A percentile compares a stretch with the other conserved stretches of the same genome.
Conservation (phyloP, 30 jellyfish, hydroid and myxozoan genomes). For the Hydractinia symbiolongicarpus region DNA sequence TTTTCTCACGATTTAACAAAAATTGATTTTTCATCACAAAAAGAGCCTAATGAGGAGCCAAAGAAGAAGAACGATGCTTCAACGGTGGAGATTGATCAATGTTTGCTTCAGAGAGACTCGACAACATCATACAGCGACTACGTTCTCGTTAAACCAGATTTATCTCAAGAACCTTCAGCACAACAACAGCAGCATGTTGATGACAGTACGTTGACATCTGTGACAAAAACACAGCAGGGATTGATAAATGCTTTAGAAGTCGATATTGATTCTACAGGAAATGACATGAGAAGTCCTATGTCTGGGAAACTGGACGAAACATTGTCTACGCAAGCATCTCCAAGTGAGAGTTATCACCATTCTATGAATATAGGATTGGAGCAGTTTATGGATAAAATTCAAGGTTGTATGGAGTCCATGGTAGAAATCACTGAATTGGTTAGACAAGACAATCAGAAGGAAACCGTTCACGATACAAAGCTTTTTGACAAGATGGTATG, state of each 20-base stretch:
- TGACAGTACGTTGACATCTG: background rate
- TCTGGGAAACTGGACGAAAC: background rate
- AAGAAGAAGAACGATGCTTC: background rate
- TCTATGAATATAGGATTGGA: slow-evolving; percentile 53
- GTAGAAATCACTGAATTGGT: slow-evolving; percentile 34
- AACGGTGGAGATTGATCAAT: background rate
- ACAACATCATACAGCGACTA: slow-evolving; percentile 22
- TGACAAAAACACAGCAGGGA: background rate
- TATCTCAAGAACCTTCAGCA: background rate
- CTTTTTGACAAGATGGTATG: slow-evolving; percentile 1
- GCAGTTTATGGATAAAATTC: slow-evolving; percentile 47
- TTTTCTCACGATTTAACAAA: background rate
- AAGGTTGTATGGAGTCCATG: slow-evolving; percentile 69
- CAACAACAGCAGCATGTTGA: background rate
- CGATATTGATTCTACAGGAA: background rate
- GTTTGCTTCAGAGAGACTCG: background rate
- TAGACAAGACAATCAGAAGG: background rate
- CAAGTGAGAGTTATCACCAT: background rate
- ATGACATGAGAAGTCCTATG: background rate
- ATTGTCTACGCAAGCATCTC: background rate
- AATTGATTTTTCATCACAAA: background rate
- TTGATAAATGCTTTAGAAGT: background rate
- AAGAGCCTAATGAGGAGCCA: background rate
- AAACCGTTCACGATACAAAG: background rate
- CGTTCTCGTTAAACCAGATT: background rate